Percentiles rank a stretch among this genome's conserved stretches.
These are phyloP conservation scores for Linnaemya tessellans DNA, from an alignment of 2,888 invertebrate genomes.

Conservation along the genomic window DNA sequence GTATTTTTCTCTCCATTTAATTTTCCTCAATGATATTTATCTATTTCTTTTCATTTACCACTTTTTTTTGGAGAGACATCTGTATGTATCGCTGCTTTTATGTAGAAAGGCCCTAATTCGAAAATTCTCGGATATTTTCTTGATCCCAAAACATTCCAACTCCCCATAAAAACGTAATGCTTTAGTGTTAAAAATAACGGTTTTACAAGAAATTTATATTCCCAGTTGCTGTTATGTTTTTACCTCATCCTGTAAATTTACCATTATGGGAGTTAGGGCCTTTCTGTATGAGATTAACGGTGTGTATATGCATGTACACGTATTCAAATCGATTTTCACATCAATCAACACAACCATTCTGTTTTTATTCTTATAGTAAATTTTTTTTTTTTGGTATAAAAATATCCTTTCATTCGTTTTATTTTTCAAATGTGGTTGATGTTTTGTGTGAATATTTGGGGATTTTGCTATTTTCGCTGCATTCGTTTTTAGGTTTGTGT, in stretches of 20 bases:
- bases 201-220: too few species aligned
- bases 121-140: too few species aligned
- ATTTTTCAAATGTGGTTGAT: slow-evolving; percentile 22
- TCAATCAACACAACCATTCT: slow-evolving; percentile 66
- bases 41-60: slow-evolving; percentile 22
- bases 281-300: too few species aligned
- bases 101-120: too few species aligned
- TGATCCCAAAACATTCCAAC: too few species aligned
- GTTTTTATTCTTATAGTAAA: slow-evolving; percentile 38
- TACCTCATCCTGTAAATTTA: too few species aligned
- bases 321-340: slow-evolving; percentile 66
- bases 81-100: neutral
- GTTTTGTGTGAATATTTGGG: slow-evolving; percentile 45
- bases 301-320: neutral
- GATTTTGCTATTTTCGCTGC: neutral
- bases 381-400: slow-evolving; percentile 5
- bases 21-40: slow-evolving; percentile 41
- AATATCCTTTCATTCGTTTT: slow-evolving; percentile 26
- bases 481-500: neutral
- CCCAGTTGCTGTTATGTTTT: too few species aligned
- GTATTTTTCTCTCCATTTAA: slow-evolving; percentile 30
- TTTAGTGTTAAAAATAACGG: too few species aligned
- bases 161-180: too few species aligned
- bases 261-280: too few species aligned
- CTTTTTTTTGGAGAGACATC: neutral